phyloP scores from a whole-genome alignment of 2,113 vertebrate genomes.

The Tetrax tetrax region DNA sequence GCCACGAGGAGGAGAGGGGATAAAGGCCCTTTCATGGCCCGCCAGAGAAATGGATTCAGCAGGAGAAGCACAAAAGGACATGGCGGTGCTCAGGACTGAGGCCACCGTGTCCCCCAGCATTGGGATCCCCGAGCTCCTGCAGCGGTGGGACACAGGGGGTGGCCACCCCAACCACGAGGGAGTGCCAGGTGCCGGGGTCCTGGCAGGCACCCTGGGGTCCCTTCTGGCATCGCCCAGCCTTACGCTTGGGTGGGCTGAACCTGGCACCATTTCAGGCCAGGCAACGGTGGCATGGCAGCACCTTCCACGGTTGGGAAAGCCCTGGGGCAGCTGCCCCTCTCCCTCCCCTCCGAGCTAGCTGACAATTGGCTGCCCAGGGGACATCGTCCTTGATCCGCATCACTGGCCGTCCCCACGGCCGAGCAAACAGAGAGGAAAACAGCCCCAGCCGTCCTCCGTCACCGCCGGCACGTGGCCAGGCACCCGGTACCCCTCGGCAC shows the following conservation, averaged over 20 bases:
- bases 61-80: not conserved
- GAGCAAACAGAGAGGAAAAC: conserved; percentile 59
- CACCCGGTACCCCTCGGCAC: not conserved
- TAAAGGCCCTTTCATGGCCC: conserved; percentile 33
- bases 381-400: conserved; percentile 47
- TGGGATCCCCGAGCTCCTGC: rapidly evolving
- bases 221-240: not conserved
- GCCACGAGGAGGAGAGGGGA: not conserved
- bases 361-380: conserved; percentile 40
- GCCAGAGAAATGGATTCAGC: not conserved
- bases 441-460: not conserved
- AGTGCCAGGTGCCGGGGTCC: not conserved
- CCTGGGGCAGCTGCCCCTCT: conserved; percentile 19
- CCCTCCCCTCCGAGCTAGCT: conserved; percentile 27
- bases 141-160: rapidly evolving
- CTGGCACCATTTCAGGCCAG: not conserved
- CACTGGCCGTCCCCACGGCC: conserved; percentile 13
- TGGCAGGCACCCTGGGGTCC: rapidly evolving
- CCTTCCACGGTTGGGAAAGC: conserved; percentile 34
- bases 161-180: not conserved
- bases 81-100: not conserved
- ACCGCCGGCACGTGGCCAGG: not conserved
- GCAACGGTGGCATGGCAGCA: not conserved
- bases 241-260: not conserved
- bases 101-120: not conserved